Base-by-base conservation (phyloP, 2,888 invertebrate genomes). In the Synanthedon tipuliformis region DNA sequence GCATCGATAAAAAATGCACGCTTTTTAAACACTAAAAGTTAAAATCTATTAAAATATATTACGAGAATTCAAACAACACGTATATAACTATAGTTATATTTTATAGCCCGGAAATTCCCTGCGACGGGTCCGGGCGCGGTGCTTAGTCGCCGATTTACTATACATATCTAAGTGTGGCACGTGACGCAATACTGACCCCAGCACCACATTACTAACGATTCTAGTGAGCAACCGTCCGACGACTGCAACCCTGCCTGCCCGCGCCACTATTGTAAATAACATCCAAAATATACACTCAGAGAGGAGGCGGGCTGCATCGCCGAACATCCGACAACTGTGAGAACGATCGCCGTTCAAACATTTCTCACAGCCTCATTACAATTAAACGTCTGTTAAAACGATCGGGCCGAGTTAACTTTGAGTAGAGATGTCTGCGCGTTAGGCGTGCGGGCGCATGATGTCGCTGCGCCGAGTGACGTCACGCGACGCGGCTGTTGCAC, bases 61-160 rank as follows among this genome's bases (percentile, higher is more conserved):
- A 86, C 86, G 86, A 87, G 86, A 86, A 85, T 86, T 86, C 86
- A 82, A 83, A 83, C 82, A 82, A 81, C 83, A 83, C 82, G 73
- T 78, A 71, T 68, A 75, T 62, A 69, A 71, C 75, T 78, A 81
- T 71, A 64, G 73, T 73, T 72, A 73, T 71, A 80, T 62, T 68
- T 79, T 75, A 69, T 72, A 78, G 75, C 78, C 82, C 81, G 77
- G 77, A 75, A 78, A 45, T 34, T 5, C 48, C 18, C 41, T 51
- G 11, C 41, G 7, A 8, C 69, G 63, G 67, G 67, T 66, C 69
- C 61, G 61, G 65, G 57, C 63, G 63, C 63, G 64, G 12, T 57
- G 57, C 62, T 45, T 45, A n/a, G 59, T 16, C 45, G 15, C 45
- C n/a, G 45, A 13, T 45, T n/a, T 45, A 45, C 15, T 7, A 49